A percentile compares a stretch with the other conserved stretches of the same genome.
Conservation (phyloP, 1,140 invertebrate genomes). For the Cydia strobilella region DNA sequence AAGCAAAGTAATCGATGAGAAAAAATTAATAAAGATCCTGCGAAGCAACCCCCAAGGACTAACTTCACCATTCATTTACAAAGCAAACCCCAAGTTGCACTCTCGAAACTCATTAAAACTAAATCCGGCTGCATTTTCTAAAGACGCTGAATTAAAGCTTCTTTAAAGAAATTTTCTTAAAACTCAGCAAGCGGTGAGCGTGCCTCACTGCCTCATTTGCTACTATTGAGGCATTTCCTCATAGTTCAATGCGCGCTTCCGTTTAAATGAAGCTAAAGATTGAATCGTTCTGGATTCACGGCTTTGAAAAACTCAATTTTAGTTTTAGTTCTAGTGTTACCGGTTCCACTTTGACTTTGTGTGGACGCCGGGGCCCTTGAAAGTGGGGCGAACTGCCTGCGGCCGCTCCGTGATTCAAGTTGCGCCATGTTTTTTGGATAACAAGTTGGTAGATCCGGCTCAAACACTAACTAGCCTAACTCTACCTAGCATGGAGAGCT, state of each 20-base stretch:
- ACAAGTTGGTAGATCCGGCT: slow-evolving; percentile 18
- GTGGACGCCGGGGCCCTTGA: background rate
- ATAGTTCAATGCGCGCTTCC: slow-evolving; percentile 61
- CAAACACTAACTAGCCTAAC: slow-evolving; percentile 28
- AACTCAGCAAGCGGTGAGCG: slow-evolving; percentile 62
- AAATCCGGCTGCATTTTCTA: slow-evolving; percentile 76
- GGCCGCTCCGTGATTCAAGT: slow-evolving; percentile 21
- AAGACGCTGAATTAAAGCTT: slow-evolving; percentile 75
- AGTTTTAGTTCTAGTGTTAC: slow-evolving; percentile 24
- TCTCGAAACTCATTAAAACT: slow-evolving; percentile 78
- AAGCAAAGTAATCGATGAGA: slow-evolving; percentile 1
- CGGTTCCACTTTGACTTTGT: slow-evolving; percentile 13
- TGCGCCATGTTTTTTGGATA: slow-evolving; percentile 22
- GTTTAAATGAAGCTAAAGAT: slow-evolving; percentile 57
- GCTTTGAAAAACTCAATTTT: slow-evolving; percentile 35
- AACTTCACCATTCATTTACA: slow-evolving; percentile 69
- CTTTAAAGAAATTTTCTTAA: slow-evolving; percentile 76
- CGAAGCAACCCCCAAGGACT: slow-evolving; percentile 45
- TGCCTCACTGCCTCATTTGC: slow-evolving; percentile 77
- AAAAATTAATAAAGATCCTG: slow-evolving; percentile 21
- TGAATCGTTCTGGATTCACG: slow-evolving; percentile 52
- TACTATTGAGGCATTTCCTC: slow-evolving; percentile 67
- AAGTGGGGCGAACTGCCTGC: slow-evolving; percentile 5
- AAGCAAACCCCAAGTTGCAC: slow-evolving; percentile 74
- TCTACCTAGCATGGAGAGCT: background rate